Evolutionary conservation across 2,113 vertebrate species (phyloP).

Genomic region (Anhinga anhinga): DNA sequence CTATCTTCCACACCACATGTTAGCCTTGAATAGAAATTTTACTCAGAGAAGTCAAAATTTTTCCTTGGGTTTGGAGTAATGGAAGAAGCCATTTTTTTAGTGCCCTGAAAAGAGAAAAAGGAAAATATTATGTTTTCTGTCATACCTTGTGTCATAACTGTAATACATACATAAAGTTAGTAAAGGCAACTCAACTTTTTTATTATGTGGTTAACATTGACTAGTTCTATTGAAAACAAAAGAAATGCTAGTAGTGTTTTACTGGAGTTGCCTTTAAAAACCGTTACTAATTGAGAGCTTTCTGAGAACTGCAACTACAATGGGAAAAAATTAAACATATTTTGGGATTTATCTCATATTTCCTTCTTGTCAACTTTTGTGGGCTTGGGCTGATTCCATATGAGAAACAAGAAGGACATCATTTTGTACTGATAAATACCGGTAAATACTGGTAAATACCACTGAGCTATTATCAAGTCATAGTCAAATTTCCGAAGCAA

Average conservation of each 20-base stretch:
- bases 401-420: background rate
- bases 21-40: background rate
- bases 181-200: background rate
- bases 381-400: background rate
- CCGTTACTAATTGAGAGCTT: background rate
- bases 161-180: background rate
- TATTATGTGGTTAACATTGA: background rate
- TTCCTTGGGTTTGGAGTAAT: background rate
- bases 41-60: background rate
- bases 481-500: background rate
- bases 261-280: background rate
- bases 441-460: too few relatives aligned
- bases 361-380: background rate
- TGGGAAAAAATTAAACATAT: background rate
- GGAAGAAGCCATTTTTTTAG: background rate
- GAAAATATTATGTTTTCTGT: background rate
- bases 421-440: background rate
- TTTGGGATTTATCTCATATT: background rate
- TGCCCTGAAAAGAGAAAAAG: background rate
- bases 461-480: background rate
- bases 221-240: background rate
- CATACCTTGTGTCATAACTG: background rate
- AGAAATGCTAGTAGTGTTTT: background rate
- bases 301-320: background rate
- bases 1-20: background rate